These are phyloP conservation scores for Amphipyra berbera DNA, from an alignment of 2,888 invertebrate species.

Conservation along the genomic window DNA sequence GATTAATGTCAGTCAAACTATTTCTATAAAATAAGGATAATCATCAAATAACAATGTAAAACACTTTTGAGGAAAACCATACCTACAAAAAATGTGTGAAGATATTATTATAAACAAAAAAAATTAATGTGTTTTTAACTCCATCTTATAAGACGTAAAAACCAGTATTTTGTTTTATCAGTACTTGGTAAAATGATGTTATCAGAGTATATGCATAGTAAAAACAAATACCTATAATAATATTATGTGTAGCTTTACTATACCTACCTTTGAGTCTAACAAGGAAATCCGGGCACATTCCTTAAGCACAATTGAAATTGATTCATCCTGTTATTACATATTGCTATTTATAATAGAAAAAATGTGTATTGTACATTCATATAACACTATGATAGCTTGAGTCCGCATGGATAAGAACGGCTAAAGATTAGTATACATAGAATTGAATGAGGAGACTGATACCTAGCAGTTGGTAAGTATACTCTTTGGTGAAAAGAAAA, in stretches of 20 bases:
- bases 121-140: conserved; percentile 3
- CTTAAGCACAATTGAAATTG: conserved; percentile 59
- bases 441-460: too few relatives aligned
- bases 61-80: conserved; percentile 26
- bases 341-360: conserved; percentile 23
- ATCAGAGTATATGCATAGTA: not conserved
- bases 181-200: not conserved
- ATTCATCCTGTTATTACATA: conserved; percentile 62
- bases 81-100: conserved; percentile 17
- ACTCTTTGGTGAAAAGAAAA: too few relatives aligned
- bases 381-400: not conserved
- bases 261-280: conserved; percentile 30
- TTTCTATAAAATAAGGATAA: not conserved
- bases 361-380: conserved; percentile 8
- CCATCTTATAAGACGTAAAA: conserved; percentile 11
- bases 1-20: too few relatives aligned
- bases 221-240: not conserved
- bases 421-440: too few relatives aligned
- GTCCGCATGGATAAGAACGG: not conserved
- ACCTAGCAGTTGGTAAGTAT: too few relatives aligned
- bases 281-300: conserved; percentile 53
- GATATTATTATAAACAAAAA: conserved; percentile 27
- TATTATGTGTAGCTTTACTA: too few relatives aligned
- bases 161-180: conserved; percentile 5
- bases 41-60: not conserved